Base-by-base conservation (phyloP, 2,797 vertebrate genomes). In the Leucoraja ocellata region DNA sequence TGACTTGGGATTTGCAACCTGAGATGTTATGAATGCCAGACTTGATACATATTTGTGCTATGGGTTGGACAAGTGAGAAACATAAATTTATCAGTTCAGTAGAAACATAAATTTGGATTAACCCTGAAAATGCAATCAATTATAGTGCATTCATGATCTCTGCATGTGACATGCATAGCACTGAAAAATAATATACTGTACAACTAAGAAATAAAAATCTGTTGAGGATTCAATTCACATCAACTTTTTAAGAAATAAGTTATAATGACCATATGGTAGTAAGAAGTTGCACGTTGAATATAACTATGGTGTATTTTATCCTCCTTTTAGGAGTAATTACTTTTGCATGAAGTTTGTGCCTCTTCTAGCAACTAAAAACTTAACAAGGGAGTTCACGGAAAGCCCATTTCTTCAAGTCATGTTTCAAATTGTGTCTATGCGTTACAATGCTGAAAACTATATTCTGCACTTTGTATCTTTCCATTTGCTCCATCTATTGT, bases 11-110 rank as follows among this genome's bases (percentile, higher is more conserved):
- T 92, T 92, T 92, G 90, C 76, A 92, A 92, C 73, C 71, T 76
- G 90, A 92, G 90, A 92, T 63, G 39, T 92, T 92, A 92, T 92
- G 71, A 92, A 92, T 92, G 90, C 90, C 90, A 92, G 90, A 92
- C 36, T 92, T 92, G 73, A 92, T 92, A 92, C 73, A 92, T 76
- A 92, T 92, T 92, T 92, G 68, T 91, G 90, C 68, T 74, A 91
- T 91, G 39, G 71, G 23, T 91, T 92, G 73, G 25, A 92, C 90
- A 74, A 92, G 90, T 92, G 39, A 92, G 73, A 92, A 76, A 92
- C 90, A 76, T 92, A 92, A 92, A 92, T 92, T 92, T 76, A 76
- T 39, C 71, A 92, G 39, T 54, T 92, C 39, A 74, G 68, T 74
- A 39, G 68, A 73, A 25, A 71, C 68, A 92, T 92, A 92, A 92